A percentile compares a stretch with the other conserved stretches of the same genome.
Conservation (phyloP, 2,888 invertebrate species). For the Smittia aterrima region DNA sequence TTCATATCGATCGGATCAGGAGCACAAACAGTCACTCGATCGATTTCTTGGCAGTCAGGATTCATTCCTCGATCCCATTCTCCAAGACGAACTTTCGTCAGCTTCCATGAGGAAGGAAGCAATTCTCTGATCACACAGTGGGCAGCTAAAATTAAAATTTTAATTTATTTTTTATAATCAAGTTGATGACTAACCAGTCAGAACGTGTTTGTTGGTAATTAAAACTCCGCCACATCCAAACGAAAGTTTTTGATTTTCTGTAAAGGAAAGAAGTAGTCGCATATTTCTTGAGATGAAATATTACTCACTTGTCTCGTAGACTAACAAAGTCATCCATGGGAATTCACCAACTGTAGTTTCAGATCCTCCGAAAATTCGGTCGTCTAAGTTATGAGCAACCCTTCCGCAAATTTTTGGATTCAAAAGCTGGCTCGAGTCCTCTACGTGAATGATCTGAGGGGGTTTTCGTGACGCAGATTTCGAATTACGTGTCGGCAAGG, state of each 20-base stretch:
- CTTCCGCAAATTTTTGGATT: not conserved
- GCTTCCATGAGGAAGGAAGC: conserved; percentile 6
- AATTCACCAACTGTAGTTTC: conserved; percentile 56
- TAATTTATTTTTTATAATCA: not conserved
- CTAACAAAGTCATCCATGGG: conserved; percentile 52
- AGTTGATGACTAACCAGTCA: not conserved
- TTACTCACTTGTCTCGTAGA: not conserved
- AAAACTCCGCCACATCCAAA: conserved; percentile 26
- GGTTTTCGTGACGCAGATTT: not conserved
- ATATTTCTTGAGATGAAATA: not conserved
- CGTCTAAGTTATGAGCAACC: not conserved
- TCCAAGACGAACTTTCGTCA: not conserved
- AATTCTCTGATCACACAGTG: not conserved
- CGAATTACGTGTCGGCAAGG: too few species aligned
- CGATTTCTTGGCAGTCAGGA: conserved; percentile 13
- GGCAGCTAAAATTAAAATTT: conserved; percentile 10
- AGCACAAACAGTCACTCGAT: not conserved
- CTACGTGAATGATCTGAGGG: too few species aligned
- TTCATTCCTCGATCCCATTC: not conserved
- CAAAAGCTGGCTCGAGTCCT: not conserved
- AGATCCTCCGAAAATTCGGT: conserved; percentile 53
- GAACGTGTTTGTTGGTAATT: not conserved
- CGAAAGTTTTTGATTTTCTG: not conserved
- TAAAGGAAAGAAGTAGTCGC: not conserved
- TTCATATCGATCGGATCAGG: not conserved